A percentile compares a stretch with the other conserved stretches of the same genome.
These are phyloP conservation scores for Pseudopodoces humilis DNA, from an alignment of 2,113 vertebrate species.

Conservation along the genomic window DNA sequence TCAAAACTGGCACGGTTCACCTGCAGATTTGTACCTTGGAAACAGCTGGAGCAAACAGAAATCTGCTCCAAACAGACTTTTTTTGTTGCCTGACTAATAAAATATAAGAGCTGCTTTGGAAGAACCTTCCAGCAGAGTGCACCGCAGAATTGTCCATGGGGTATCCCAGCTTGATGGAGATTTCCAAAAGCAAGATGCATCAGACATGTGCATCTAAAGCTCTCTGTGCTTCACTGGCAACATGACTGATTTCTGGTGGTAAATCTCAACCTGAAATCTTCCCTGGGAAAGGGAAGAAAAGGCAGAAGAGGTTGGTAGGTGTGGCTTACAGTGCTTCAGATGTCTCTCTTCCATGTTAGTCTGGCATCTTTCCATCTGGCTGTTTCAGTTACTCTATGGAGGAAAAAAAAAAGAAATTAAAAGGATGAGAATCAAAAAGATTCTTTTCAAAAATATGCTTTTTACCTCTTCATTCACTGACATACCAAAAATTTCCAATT, in stretches of 20 bases:
- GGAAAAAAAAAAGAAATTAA: fast-evolving
- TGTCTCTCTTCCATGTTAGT: not conserved
- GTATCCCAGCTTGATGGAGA: not conserved
- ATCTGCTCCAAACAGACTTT: not conserved
- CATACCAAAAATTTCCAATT: not conserved
- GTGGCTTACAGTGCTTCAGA: not conserved
- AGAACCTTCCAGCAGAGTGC: not conserved
- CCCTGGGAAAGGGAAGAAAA: not conserved
- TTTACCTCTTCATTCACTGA: not conserved
- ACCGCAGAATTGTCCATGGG: not conserved
- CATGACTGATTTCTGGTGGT: not conserved
- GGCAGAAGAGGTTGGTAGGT: not conserved
- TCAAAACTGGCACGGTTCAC: not conserved
- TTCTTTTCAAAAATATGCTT: not conserved
- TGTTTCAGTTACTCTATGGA: not conserved
- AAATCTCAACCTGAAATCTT: not conserved
- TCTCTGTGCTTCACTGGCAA: not conserved
- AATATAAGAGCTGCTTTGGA: not conserved
- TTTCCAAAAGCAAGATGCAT: not conserved
- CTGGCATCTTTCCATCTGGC: not conserved
- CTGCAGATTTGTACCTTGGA: not conserved
- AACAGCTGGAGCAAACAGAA: not conserved
- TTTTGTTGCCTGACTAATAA: not conserved
- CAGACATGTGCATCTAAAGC: fast-evolving
- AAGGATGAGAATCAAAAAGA: not conserved